phyloP scores from a whole-genome alignment of 2,888 invertebrate genomes.

The Bombylius discolor region DNA sequence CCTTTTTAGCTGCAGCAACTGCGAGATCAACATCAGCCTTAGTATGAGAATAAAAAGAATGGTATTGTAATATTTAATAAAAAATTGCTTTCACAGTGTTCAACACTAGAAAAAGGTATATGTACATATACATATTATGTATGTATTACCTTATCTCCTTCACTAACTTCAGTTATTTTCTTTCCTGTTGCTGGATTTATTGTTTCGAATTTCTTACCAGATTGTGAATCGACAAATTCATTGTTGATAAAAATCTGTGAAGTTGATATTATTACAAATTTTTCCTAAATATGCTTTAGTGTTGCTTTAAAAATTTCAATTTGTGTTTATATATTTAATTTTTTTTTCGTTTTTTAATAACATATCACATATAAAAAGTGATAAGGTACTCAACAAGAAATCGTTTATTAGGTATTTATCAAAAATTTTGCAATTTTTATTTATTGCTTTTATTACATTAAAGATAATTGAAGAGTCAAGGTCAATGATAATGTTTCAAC shows the following conservation, averaged over 20 bases:
- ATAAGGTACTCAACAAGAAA: too few relatives aligned
- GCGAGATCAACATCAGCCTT: conserved; percentile 67
- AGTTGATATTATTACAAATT: neutral
- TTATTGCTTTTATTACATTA: too few relatives aligned
- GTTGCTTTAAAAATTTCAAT: too few relatives aligned
- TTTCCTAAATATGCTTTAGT: too few relatives aligned
- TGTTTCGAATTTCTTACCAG: conserved; percentile 75
- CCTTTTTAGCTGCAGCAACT: conserved; percentile 63
- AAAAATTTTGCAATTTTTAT: too few relatives aligned
- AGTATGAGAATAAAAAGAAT: too few relatives aligned
- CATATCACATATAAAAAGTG: neutral
- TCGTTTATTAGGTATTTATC: too few relatives aligned
- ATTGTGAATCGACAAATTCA: conserved; percentile 66
- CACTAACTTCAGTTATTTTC: conserved; percentile 62
- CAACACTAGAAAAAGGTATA: neutral
- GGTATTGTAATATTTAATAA: neutral
- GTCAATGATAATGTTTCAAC: too few relatives aligned
- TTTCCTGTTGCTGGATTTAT: conserved; percentile 70
- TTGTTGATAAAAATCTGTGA: conserved; percentile 72
- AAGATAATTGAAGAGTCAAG: too few relatives aligned
- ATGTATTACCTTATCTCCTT: conserved; percentile 62
- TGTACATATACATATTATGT: too few relatives aligned
- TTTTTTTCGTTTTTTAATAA: neutral
- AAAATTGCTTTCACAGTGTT: neutral
- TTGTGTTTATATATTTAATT: too few relatives aligned